Percentiles rank a stretch among this genome's conserved stretches.
phyloP scores from a whole-genome alignment of 1,140 invertebrate genomes.

The Trichonephila clavata region DNA sequence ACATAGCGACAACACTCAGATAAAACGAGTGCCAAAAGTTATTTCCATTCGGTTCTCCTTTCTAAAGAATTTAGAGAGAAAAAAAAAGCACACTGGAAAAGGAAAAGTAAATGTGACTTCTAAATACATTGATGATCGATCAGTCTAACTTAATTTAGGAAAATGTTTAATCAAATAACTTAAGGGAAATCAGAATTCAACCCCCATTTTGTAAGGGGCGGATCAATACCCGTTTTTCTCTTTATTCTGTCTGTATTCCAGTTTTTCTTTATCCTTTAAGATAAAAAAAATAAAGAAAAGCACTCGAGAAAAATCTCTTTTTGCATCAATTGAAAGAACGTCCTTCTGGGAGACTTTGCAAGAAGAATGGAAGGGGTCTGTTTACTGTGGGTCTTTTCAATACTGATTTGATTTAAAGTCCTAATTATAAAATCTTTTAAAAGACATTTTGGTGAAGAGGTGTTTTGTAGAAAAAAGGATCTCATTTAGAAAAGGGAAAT shows the following conservation, averaged over 20 bases:
- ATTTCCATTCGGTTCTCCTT: too few species aligned
- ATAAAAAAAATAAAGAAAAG: too few species aligned
- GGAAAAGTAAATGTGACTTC: not conserved
- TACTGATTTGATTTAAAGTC: not conserved
- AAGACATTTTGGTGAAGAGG: not conserved
- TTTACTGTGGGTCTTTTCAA: not conserved
- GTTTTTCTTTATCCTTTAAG: too few species aligned
- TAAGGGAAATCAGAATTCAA: not conserved
- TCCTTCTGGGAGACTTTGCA: not conserved
- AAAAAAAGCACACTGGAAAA: not conserved
- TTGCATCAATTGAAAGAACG: not conserved
- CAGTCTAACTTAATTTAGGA: conserved; percentile 24
- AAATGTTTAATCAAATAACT: conserved; percentile 18
- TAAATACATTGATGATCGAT: not conserved
- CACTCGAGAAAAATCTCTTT: not conserved
- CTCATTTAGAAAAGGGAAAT: too few species aligned
- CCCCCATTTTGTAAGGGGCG: not conserved
- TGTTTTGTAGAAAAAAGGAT: too few species aligned
- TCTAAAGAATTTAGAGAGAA: too few species aligned
- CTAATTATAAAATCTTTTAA: conserved; percentile 5
- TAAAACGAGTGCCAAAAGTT: too few species aligned
- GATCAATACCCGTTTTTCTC: not conserved
- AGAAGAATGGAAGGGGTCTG: not conserved
- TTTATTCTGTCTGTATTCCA: not conserved
- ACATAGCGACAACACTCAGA: too few species aligned